Percentiles rank a stretch among this genome's conserved stretches.
Evolutionary conservation across 2,797 vertebrate species (phyloP).

Genomic region (Nothura maculosa): DNA sequence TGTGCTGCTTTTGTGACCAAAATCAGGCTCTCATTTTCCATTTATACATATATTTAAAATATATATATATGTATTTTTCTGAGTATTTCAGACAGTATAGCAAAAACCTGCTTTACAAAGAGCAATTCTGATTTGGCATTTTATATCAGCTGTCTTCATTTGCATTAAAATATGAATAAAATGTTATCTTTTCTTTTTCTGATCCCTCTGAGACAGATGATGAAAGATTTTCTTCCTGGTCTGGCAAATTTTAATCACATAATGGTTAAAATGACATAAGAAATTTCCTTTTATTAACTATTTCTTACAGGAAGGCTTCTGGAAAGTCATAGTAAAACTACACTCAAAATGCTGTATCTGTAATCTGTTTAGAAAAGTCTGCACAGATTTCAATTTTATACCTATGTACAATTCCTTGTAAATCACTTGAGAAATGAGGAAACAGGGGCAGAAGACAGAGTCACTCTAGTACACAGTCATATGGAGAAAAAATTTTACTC

Average conservation of each 20-base stretch:
- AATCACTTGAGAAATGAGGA: neutral
- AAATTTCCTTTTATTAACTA: neutral
- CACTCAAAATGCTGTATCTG: neutral
- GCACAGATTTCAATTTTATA: neutral
- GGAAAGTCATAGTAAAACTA: neutral
- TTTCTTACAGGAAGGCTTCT: neutral
- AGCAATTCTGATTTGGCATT: neutral
- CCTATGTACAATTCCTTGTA: accelerated
- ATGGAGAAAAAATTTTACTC: neutral
- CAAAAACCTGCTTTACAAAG: neutral
- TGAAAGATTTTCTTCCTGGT: neutral
- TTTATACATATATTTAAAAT: too few relatives aligned
- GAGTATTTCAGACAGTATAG: too few relatives aligned
- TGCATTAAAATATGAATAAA: neutral
- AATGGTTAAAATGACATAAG: neutral
- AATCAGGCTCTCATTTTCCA: neutral
- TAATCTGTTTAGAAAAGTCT: neutral
- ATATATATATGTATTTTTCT: too few relatives aligned
- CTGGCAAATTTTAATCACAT: neutral
- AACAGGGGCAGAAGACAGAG: neutral
- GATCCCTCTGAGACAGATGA: neutral
- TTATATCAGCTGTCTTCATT: neutral
- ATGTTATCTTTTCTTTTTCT: neutral
- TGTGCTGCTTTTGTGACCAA: neutral
- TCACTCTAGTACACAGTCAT: neutral